phyloP scores from a whole-genome alignment of 2,113 vertebrate genomes.

The Hippolais icterina region DNA sequence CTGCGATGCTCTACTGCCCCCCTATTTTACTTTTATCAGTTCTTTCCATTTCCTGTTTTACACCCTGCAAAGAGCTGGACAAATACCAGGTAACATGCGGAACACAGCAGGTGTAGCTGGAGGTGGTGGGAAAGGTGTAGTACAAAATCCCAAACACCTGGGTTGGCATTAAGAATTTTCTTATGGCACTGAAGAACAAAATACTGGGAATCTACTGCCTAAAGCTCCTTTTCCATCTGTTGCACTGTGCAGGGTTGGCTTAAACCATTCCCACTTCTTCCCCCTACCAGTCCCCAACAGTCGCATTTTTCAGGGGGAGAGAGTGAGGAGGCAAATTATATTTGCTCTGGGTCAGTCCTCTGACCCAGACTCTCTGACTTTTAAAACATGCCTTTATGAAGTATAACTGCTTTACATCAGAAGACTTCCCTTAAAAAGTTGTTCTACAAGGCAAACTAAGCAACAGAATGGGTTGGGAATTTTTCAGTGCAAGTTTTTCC shows the following conservation, averaged over 20 bases:
- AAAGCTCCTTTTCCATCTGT: neutral
- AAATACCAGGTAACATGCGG: neutral
- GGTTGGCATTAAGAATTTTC: neutral
- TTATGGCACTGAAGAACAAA: neutral
- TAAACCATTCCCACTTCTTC: neutral
- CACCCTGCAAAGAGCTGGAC: neutral
- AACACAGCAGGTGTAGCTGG: neutral
- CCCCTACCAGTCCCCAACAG: neutral
- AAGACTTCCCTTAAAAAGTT: neutral
- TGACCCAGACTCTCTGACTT: neutral
- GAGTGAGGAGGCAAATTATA: neutral
- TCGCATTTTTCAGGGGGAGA: accelerated
- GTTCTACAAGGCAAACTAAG: neutral
- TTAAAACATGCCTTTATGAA: neutral
- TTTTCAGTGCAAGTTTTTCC: slow-evolving; percentile 32
- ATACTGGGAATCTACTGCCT: neutral
- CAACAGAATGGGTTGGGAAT: neutral
- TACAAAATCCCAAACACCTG: neutral
- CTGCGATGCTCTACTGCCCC: neutral
- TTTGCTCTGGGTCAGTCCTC: neutral
- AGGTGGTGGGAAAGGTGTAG: neutral
- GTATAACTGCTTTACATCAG: neutral
- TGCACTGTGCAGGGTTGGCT: neutral
- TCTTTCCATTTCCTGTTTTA: neutral
- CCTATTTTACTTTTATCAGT: neutral